Percentiles rank a stretch among this genome's conserved stretches.
Conservation (phyloP, 2,113 vertebrate genomes). For the Helogale parvula region DNA sequence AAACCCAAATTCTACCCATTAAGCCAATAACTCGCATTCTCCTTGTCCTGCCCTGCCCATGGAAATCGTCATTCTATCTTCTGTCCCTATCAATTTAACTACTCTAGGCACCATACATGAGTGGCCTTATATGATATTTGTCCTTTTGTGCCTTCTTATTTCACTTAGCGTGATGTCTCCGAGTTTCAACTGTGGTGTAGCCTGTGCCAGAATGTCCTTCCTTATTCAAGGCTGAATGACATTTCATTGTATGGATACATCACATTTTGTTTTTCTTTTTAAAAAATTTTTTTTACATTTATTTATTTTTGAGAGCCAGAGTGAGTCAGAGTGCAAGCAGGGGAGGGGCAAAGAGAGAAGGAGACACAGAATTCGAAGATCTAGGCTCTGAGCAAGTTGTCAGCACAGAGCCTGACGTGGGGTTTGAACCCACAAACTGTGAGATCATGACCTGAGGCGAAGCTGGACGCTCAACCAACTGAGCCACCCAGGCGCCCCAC, state of each 20-base stretch:
- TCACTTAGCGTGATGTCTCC: background rate
- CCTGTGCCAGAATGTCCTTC: background rate
- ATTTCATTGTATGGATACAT: background rate
- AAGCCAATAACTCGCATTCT: background rate
- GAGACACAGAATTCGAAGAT: no score
- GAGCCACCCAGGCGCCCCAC: no score
- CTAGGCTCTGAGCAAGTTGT: no score
- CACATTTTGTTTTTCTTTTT: background rate
- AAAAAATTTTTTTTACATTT: no score
- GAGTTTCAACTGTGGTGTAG: background rate
- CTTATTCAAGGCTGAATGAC: background rate
- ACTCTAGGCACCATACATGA: background rate
- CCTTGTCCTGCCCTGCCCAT: no score
- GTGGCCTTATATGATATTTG: background rate
- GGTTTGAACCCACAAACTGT: accelerated
- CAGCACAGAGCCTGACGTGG: no score
- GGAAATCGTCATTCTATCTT: background rate
- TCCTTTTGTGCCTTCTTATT: background rate
- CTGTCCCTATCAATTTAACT: background rate
- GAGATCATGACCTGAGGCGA: no score
- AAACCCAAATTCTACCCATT: background rate
- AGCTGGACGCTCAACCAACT: no score
- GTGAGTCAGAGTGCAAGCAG: no score
- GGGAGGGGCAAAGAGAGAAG: no score
- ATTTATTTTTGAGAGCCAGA: no score